These are phyloP conservation scores for Ethmia dodecea DNA, from an alignment of 2,888 invertebrate genomes.

Conservation along the genomic window DNA sequence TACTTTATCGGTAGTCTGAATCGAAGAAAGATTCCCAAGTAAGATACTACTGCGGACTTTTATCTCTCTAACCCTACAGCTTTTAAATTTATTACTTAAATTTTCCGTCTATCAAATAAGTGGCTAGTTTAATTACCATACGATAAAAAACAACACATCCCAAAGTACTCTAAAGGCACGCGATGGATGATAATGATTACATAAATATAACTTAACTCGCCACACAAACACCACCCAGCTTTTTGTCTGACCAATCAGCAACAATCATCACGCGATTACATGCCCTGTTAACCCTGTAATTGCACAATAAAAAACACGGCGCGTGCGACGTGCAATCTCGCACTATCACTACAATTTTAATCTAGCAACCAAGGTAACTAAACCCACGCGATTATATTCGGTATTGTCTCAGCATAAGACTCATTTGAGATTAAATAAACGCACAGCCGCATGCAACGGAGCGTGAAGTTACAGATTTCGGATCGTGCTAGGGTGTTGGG, in stretches of 20 bases:
- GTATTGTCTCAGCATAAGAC: conserved; percentile 9
- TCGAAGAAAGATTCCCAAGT: no score
- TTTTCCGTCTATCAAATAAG: no score
- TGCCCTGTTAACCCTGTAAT: conserved; percentile 55
- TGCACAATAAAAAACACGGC: conserved; percentile 44
- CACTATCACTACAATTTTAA: conserved; percentile 20
- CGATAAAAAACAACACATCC: no score
- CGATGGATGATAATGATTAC: no score
- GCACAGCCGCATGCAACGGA: conserved; percentile 23
- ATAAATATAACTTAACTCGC: no score
- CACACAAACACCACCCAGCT: conserved; percentile 24
- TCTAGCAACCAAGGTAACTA: neutral
- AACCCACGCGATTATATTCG: conserved; percentile 11
- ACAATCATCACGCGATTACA: conserved; percentile 50
- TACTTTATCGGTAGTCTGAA: no score
- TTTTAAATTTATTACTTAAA: no score
- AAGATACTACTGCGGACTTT: no score
- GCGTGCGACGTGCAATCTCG: conserved; percentile 35
- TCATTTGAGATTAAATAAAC: conserved; percentile 4
- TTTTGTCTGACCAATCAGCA: conserved; percentile 43
- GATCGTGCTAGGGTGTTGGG: conserved; percentile 39
- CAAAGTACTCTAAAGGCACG: no score
- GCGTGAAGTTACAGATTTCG: conserved; percentile 43
- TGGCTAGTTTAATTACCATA: no score
- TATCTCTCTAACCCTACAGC: no score